Evolutionary conservation across 2,113 vertebrate genomes (phyloP).

Genomic region (Vulpes vulpes): DNA sequence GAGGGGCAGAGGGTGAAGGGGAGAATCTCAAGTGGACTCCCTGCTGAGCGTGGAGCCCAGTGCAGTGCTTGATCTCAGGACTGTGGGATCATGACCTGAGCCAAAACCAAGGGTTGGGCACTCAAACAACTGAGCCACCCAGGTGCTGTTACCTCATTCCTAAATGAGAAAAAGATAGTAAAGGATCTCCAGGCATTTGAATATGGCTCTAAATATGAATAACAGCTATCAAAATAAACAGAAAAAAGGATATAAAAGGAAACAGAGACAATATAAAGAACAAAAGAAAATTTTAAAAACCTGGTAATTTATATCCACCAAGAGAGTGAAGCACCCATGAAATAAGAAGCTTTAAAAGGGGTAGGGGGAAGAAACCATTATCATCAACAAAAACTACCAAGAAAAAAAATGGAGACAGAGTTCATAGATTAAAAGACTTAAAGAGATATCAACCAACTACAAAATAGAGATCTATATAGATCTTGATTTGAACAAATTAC

Average conservation of each 20-base stretch:
- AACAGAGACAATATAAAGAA: background rate
- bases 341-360: constrained; percentile 13
- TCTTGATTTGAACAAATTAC: background rate
- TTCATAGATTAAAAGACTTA: background rate
- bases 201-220: constrained; percentile 44
- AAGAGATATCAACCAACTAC: background rate
- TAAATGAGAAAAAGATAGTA: background rate
- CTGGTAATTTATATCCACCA: background rate
- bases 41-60: background rate
- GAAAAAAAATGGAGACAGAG: background rate
- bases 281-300: constrained; percentile 36
- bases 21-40: background rate
- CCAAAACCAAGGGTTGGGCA: background rate
- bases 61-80: background rate
- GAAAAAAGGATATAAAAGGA: background rate
- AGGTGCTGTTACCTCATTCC: background rate
- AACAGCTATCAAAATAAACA: constrained; percentile 27
- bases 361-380: background rate
- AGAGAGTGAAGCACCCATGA: background rate
- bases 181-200: constrained; percentile 19
- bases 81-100: background rate
- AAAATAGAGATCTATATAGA: background rate
- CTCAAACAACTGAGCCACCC: background rate
- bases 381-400: constrained; percentile 1
- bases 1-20: background rate